Conservation (phyloP, 1,140 invertebrate genomes). For the Gonatopus flavifemur region DNA sequence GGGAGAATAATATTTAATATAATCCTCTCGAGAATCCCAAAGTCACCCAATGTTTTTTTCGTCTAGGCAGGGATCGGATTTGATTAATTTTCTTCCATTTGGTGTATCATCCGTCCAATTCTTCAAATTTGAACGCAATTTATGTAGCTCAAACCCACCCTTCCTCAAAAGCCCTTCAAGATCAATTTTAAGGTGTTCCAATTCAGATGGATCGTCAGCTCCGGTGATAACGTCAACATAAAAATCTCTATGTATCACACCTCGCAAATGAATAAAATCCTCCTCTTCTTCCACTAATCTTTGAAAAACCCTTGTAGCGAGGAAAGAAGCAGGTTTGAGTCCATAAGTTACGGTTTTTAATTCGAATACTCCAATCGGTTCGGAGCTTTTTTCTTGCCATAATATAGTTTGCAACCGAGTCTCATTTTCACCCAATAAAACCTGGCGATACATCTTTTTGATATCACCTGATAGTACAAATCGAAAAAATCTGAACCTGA, state of each 20-base stretch:
- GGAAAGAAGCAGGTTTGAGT: too few species aligned
- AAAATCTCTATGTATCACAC: constrained; percentile 25
- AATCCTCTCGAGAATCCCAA: background rate
- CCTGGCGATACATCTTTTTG: background rate
- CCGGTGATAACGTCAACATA: constrained; percentile 39
- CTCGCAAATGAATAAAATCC: constrained; percentile 15
- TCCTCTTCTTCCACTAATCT: constrained; percentile 16
- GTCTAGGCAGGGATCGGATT: background rate
- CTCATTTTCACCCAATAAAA: constrained; percentile 23
- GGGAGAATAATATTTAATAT: too few species aligned
- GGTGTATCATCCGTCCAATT: background rate
- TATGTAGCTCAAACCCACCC: constrained; percentile 7
- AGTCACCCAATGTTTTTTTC: background rate
- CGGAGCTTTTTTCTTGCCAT: constrained; percentile 31
- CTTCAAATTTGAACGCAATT: constrained; percentile 8
- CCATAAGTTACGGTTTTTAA: constrained; percentile 33
- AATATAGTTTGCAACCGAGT: constrained; percentile 36
- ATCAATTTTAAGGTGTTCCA: background rate
- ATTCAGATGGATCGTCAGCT: background rate
- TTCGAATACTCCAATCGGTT: constrained; percentile 9
- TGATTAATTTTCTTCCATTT: background rate
- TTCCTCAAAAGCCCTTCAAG: background rate
- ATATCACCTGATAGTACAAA: background rate
- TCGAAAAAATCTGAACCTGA: background rate
- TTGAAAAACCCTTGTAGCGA: constrained; percentile 25